Evolutionary conservation across 2,797 vertebrate species (phyloP).

Genomic region (Steatocranus sp.): DNA sequence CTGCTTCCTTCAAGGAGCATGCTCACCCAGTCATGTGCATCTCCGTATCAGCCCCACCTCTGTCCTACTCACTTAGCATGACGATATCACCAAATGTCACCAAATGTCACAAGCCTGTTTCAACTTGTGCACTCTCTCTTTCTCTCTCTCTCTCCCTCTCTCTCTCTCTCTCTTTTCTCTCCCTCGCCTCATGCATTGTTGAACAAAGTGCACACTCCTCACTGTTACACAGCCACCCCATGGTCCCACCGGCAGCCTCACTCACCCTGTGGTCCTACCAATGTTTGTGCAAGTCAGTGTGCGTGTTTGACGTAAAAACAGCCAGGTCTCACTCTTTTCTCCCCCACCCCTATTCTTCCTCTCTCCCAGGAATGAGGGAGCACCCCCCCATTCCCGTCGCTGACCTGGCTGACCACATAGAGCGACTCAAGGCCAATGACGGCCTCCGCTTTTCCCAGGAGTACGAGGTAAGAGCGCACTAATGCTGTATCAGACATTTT

Average conservation of each 20-base stretch:
- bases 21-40: constrained; percentile 68
- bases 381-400: constrained; percentile 84
- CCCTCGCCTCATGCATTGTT: constrained; percentile 60
- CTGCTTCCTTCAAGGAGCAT: constrained; percentile 60
- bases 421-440: constrained; percentile 92
- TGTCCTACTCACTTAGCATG: constrained; percentile 70
- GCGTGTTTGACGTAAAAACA: neutral
- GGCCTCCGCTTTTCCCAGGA: constrained; percentile 94
- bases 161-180: neutral
- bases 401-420: constrained; percentile 89
- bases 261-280: constrained; percentile 56
- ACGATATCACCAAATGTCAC: constrained; percentile 57
- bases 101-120: constrained; percentile 56
- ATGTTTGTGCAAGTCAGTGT: constrained; percentile 35
- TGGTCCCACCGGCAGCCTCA: constrained; percentile 64
- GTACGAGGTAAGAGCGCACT: constrained; percentile 83
- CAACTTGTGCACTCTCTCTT: constrained; percentile 16
- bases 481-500: neutral
- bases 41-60: constrained; percentile 52
- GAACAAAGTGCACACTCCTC: constrained; percentile 60
- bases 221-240: constrained; percentile 65
- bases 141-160: neutral
- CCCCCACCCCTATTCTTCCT: constrained; percentile 16
- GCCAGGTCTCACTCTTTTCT: constrained; percentile 18
- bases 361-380: constrained; percentile 84